phyloP scores from a whole-genome alignment of 2,797 vertebrate genomes.

The Esox lucius region DNA sequence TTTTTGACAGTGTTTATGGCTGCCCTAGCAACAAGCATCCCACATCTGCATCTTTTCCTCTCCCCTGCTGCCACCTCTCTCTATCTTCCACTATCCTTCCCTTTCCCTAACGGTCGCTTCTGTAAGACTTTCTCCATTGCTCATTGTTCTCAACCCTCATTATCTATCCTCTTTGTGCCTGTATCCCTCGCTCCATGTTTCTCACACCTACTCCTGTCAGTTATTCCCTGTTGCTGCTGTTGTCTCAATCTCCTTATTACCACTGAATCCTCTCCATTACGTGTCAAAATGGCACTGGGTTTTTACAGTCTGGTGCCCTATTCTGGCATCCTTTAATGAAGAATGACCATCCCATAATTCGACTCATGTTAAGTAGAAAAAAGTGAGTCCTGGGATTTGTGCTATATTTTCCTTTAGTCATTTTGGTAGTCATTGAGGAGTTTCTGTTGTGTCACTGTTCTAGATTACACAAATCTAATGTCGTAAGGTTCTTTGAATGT shows the following conservation, averaged over 20 bases:
- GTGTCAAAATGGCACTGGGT: no score
- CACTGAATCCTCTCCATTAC: not conserved
- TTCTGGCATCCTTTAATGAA: not conserved
- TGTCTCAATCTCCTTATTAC: not conserved
- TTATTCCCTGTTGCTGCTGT: not conserved
- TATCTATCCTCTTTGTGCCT: not conserved
- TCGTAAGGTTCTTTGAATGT: not conserved
- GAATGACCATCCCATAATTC: not conserved
- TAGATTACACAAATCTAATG: not conserved
- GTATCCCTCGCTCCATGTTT: not conserved
- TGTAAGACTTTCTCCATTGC: slow-evolving; percentile 7
- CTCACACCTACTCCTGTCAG: not conserved
- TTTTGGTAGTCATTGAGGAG: not conserved
- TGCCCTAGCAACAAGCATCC: slow-evolving; percentile 69
- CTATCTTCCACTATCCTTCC: slow-evolving; percentile 13
- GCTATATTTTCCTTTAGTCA: not conserved
- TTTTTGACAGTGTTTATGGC: slow-evolving; percentile 74
- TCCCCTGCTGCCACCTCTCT: slow-evolving; percentile 12
- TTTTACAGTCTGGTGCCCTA: no score
- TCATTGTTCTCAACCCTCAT: not conserved
- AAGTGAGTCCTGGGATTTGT: not conserved
- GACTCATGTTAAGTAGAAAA: not conserved
- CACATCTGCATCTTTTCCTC: slow-evolving; percentile 70
- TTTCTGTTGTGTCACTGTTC: not conserved
- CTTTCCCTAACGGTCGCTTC: slow-evolving; percentile 7